phyloP scores from a whole-genome alignment of 2,888 invertebrate genomes.

The Chydorus sphaericus region DNA sequence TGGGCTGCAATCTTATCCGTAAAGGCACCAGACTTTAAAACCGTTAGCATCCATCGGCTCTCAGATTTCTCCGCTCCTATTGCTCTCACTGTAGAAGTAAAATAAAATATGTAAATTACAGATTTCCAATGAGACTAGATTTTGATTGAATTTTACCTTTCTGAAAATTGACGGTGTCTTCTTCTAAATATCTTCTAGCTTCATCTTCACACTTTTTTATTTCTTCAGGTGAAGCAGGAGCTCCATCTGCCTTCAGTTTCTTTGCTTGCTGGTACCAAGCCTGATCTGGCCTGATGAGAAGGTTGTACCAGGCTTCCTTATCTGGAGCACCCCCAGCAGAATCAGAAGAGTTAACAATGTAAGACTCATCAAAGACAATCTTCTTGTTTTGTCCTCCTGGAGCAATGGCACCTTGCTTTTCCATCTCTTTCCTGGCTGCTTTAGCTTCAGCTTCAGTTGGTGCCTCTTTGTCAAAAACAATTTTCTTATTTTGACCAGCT shows the following conservation, averaged over 20 bases:
- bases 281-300: slow-evolving; percentile 5
- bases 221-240: background rate
- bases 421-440: no score
- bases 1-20: slow-evolving; percentile 75
- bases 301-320: slow-evolving; percentile 1
- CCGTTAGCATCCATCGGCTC: slow-evolving; percentile 59
- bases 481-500: slow-evolving; percentile 2
- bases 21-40: slow-evolving; percentile 63
- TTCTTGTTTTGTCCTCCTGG: slow-evolving; percentile 1
- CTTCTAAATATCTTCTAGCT: slow-evolving; percentile 8
- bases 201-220: background rate
- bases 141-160: background rate
- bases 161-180: slow-evolving; percentile 6
- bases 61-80: slow-evolving; percentile 44
- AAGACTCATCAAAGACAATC: slow-evolving; percentile 1
- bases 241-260: background rate
- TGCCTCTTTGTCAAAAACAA: background rate
- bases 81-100: slow-evolving; percentile 33
- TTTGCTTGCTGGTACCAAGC: slow-evolving; percentile 9
- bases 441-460: no score
- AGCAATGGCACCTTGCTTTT: no score
- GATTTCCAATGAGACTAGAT: no score
- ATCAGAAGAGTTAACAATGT: background rate
- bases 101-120: no score
- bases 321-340: background rate